A percentile compares a stretch with the other conserved stretches of the same genome.
Evolutionary conservation across 2,797 vertebrate species (phyloP).

Genomic region (Neomorphus geoffroyi): DNA sequence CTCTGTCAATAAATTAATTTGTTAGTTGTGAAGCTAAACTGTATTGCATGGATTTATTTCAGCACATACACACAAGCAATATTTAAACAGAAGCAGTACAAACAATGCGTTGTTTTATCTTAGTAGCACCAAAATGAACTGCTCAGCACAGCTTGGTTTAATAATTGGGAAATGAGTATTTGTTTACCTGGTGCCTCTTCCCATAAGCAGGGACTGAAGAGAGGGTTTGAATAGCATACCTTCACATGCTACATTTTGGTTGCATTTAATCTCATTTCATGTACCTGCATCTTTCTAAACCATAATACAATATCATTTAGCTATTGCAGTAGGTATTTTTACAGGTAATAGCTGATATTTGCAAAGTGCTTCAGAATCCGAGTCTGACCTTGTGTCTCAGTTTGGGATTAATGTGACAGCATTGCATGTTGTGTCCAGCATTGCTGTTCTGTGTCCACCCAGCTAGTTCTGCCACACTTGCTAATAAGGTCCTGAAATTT

Average conservation of each 20-base stretch:
- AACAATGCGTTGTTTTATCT: background rate
- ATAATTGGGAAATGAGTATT: background rate
- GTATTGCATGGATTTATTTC: background rate
- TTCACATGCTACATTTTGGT: no score
- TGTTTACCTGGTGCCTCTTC: background rate
- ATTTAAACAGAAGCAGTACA: background rate
- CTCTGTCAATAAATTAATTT: background rate
- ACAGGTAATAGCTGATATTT: background rate
- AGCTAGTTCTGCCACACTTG: background rate
- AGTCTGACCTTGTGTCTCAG: background rate
- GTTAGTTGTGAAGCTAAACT: background rate
- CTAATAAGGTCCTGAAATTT: background rate
- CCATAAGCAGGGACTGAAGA: background rate
- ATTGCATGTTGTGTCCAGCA: fast-evolving
- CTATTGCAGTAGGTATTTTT: background rate
- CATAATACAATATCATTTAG: background rate
- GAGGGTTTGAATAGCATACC: background rate
- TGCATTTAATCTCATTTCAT: background rate
- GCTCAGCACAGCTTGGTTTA: background rate
- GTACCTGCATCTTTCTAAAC: background rate
- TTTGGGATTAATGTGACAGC: background rate
- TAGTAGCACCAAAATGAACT: background rate
- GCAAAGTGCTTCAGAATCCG: background rate
- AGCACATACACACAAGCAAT: background rate
- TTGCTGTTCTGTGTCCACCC: background rate